These are phyloP conservation scores for Lasioglossum malachurum DNA, from an alignment of 2,888 invertebrate genomes.

Conservation along the genomic window DNA sequence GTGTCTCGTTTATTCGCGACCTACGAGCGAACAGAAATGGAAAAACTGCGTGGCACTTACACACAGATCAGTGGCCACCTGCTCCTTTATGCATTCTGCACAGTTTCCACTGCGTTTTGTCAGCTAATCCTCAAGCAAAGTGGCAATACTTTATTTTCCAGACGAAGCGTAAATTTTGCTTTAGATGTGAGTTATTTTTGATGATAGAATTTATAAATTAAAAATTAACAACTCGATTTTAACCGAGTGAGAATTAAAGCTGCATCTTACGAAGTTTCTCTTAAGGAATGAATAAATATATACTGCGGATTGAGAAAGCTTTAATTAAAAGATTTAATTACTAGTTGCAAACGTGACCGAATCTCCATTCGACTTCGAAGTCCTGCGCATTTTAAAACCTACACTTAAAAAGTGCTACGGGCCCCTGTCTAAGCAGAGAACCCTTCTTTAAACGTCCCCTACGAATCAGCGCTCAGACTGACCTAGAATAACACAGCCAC, in stretches of 20 bases:
- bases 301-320: background rate
- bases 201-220: background rate
- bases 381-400: conserved; percentile 6
- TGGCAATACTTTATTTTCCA: background rate
- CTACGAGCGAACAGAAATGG: conserved; percentile 2
- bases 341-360: background rate
- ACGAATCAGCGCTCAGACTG: conserved; percentile 29
- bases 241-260: background rate
- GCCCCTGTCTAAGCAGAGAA: conserved; percentile 7
- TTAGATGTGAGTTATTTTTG: background rate
- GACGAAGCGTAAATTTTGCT: background rate
- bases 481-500: conserved; percentile 45
- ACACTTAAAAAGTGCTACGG: conserved; percentile 4
- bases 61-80: conserved; percentile 4
- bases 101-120: background rate
- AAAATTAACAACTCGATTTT: background rate
- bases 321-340: conserved; percentile 35
- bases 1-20: background rate
- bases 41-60: conserved; percentile 12
- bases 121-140: background rate
- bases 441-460: conserved; percentile 32
- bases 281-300: conserved; percentile 10
- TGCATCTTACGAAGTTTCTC: background rate
- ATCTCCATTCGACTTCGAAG: background rate
- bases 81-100: background rate